Evolutionary conservation across 2,113 vertebrate species (phyloP), one percentile per base, ranked within the genome.

Genomic region (Platysternon megacephalum): DNA sequence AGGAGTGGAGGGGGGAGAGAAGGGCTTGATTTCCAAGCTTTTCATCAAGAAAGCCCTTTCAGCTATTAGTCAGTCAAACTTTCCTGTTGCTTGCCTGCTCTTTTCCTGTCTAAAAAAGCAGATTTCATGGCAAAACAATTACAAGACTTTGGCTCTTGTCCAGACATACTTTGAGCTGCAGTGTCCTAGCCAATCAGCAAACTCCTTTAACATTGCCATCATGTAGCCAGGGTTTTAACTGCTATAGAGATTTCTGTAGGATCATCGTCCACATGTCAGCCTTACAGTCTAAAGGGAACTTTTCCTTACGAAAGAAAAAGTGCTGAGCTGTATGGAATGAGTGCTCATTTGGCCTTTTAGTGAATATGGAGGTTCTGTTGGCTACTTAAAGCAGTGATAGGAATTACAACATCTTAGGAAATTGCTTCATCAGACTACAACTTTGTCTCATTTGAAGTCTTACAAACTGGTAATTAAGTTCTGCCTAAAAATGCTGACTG

Each of bases 111-210:
- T 93, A 53, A 92, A 97, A 97, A 39, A 97, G 95, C 87, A 97
- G 92, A 97, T 97, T 97, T 97, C 95, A 97, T 97, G 96, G 96
- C 96, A 92, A 97, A 97, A 97, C 95, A 97, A 97, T 97, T 93
- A 94, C 94, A 95, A 86, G 96, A 95, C 92, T 95, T 97, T 97
- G 97, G 94, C 96, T 39, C 93, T 92, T 85, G 81, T 97, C 96
- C 96, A 97, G 81, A 81, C 81, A 49, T 83, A 92, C 85, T 97
- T 84, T 56, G 83, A 92, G 84, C 93, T 79, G 93, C 87, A 95
- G 96, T 88, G 93, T 94, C 95, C 87, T 86, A 97, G 93, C 91
- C 95, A 92, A 91, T 94, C 93, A 49, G 84, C 65, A 85, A 87
- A 74, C 65, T 89, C 52, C 93, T 95, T 95, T 96, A 97, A 96